These are phyloP conservation scores for Alces alces DNA, from an alignment of 2,113 vertebrate genomes.

Conservation along the genomic window DNA sequence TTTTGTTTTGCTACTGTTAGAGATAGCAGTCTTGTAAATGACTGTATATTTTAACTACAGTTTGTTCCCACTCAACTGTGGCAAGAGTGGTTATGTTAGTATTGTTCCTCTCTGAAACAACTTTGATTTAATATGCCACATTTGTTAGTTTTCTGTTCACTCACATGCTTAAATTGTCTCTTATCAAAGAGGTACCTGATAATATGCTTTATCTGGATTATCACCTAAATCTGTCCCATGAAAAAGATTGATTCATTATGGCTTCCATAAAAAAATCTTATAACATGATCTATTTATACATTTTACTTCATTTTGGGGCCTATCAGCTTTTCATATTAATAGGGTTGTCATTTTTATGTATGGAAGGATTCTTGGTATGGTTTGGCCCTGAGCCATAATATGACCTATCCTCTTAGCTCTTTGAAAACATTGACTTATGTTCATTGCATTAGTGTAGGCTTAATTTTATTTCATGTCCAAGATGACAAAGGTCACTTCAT, in stretches of 20 bases:
- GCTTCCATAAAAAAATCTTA: not conserved
- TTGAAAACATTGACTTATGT: slow-evolving; percentile 58
- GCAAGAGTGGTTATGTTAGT: not conserved
- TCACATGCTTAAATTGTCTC: not conserved
- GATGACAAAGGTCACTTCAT: slow-evolving; percentile 70
- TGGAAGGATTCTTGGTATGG: not conserved
- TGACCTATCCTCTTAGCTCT: not conserved
- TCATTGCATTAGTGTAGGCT: slow-evolving; percentile 56
- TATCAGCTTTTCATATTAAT: slow-evolving; percentile 25
- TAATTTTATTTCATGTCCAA: slow-evolving; percentile 62
- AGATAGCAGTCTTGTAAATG: not conserved
- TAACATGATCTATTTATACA: not conserved
- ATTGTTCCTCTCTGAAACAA: not conserved
- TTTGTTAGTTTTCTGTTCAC: not conserved
- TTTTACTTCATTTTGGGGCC: slow-evolving; percentile 1
- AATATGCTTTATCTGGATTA: not conserved
- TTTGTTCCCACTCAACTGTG: slow-evolving; percentile 2
- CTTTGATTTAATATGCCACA: not conserved
- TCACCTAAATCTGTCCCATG: not conserved
- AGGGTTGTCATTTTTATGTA: slow-evolving; percentile 48
- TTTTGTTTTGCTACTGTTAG: not conserved
- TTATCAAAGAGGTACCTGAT: not conserved
- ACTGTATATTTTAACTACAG: not conserved
- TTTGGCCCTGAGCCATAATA: slow-evolving; percentile 20
- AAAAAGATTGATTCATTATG: not conserved